Percentiles rank a stretch among this genome's conserved stretches.
phyloP scores from a whole-genome alignment of 2,797 vertebrate genomes.

The Phaenicophaeus curvirostris region DNA sequence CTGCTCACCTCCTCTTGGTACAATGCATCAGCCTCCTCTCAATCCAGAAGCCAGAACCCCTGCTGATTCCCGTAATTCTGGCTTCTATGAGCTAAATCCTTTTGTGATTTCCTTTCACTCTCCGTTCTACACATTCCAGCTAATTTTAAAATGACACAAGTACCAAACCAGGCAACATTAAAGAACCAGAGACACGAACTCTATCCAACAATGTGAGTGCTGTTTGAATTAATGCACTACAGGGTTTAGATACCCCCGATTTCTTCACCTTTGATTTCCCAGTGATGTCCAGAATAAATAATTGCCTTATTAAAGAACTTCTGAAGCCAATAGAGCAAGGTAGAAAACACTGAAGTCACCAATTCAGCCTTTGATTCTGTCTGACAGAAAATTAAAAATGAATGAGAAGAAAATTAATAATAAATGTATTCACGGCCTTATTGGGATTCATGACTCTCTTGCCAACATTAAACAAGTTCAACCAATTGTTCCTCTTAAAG shows the following conservation, averaged over 20 bases:
- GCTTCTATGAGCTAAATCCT: slow-evolving; percentile 28
- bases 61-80: slow-evolving; percentile 37
- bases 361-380: slow-evolving; percentile 74
- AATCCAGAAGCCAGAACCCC: slow-evolving; percentile 16
- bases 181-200: slow-evolving; percentile 34
- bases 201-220: background rate
- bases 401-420: slow-evolving; percentile 78
- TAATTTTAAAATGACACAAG: slow-evolving; percentile 49
- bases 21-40: background rate
- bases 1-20: background rate
- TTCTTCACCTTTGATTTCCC: slow-evolving; percentile 76
- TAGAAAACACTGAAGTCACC: slow-evolving; percentile 66
- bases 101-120: slow-evolving; percentile 39
- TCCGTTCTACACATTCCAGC: slow-evolving; percentile 9
- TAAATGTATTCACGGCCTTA: slow-evolving; percentile 76
- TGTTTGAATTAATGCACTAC: slow-evolving; percentile 53
- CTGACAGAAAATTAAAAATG: slow-evolving; percentile 79
- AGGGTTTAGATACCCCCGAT: slow-evolving; percentile 70
- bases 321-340: slow-evolving; percentile 72
- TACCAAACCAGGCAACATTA: slow-evolving; percentile 32
- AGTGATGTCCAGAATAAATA: slow-evolving; percentile 78
- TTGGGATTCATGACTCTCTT: slow-evolving; percentile 75
- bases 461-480: slow-evolving; percentile 52
- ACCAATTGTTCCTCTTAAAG: slow-evolving; percentile 53
- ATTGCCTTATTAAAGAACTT: slow-evolving; percentile 78